Base-by-base conservation (phyloP, 1,140 invertebrate species). In the Trichomalopsis sarcophagae region DNA sequence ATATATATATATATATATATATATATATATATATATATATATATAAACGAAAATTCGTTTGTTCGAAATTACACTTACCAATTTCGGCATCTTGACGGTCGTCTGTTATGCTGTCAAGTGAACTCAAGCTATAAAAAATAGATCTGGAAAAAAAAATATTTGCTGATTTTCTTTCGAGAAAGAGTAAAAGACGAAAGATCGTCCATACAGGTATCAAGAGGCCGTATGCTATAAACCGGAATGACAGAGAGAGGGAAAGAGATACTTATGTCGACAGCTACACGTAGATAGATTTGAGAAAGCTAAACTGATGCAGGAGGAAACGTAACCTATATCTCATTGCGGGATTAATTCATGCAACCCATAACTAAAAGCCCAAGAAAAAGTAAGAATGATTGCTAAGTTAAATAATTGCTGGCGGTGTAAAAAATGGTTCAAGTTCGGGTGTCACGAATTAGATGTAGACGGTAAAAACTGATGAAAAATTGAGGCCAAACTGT, bases 11-110 rank as follows among this genome's bases (percentile, higher is more conserved):
- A n/a, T n/a, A n/a, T n/a, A n/a, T n/a, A n/a, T n/a, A n/a, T n/a
- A n/a, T n/a, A n/a, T n/a, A n/a, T n/a, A n/a, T n/a, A n/a, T n/a
- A n/a, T n/a, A n/a, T n/a, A n/a, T n/a, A n/a, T n/a, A n/a, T n/a
- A n/a, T n/a, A n/a, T n/a, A 0, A 27, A 27, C 27, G 27, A 44
- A 44, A 44, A 44, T 44, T 44, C 40, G 9, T 44, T 36, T 36
- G 3, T 36, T 36, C 5, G 40, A 44, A 44, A 44, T 44, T 44
- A 9, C 23, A 84, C 82, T 73, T 30, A 93, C 92, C 89, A 90
- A 89, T 82, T 92, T 93, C 88, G 91, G 91, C 92, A 93, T 93
- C 86, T 89, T 93, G 33, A 36, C 5, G 91, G 78, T 87, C 85
- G 87, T 77, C 89, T 87, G 80, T 86, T 89, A n/a, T 62, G 5